phyloP scores from a whole-genome alignment of 2,888 invertebrate genomes.

The Microctonus aethiopoides region DNA sequence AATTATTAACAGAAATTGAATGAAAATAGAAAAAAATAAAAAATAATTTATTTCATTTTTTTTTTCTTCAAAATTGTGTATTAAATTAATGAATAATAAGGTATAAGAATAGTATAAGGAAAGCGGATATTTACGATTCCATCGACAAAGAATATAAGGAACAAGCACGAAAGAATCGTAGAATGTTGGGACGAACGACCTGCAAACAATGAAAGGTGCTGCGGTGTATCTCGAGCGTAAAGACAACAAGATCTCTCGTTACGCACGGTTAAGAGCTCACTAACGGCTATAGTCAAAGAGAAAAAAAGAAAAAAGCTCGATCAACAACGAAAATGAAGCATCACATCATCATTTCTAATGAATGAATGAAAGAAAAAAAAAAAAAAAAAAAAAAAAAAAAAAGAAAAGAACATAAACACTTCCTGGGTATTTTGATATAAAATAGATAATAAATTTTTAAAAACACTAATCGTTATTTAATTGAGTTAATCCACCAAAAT shows the following conservation, averaged over 20 bases:
- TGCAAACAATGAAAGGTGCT: slow-evolving; percentile 35
- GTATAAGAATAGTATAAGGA: slow-evolving; percentile 18
- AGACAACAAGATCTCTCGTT: slow-evolving; percentile 56
- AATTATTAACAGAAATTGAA: not conserved
- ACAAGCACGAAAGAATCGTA: not conserved
- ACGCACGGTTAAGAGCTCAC: slow-evolving; percentile 49
- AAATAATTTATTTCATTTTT: too few species aligned
- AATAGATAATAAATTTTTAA: not conserved
- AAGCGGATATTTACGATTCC: slow-evolving; percentile 34
- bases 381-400: not conserved
- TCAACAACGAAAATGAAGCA: slow-evolving; percentile 10
- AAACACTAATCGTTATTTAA: not conserved
- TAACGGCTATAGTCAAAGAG: not conserved
- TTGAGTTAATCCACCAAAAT: not conserved
- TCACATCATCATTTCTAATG: not conserved
- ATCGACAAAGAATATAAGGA: slow-evolving; percentile 12
- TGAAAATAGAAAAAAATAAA: not conserved
- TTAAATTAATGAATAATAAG: slow-evolving; percentile 18
- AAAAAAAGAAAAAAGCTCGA: not conserved
- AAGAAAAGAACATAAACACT: not conserved
- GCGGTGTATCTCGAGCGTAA: slow-evolving; percentile 47
- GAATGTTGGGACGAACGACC: slow-evolving; percentile 30
- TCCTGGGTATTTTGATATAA: not conserved
- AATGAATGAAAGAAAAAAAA: not conserved
- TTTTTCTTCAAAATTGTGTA: not conserved